Percentiles rank a stretch among this genome's conserved stretches.
These are phyloP conservation scores for Aproaerema taeniolella DNA, from an alignment of 2,888 invertebrate genomes.

Conservation along the genomic window DNA sequence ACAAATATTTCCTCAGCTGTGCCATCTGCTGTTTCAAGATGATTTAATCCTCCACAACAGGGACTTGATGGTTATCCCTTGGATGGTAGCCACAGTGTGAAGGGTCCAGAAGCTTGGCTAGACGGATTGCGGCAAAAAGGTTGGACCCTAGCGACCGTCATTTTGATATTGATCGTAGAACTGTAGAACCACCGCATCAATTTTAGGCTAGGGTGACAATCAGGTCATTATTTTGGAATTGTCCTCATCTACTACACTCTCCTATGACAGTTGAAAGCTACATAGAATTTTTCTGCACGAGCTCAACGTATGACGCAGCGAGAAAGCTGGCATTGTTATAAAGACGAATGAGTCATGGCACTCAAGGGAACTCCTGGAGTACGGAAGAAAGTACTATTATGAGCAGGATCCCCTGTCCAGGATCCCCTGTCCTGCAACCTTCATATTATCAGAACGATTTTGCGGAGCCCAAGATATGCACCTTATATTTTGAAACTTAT, in stretches of 20 bases:
- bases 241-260: neutral
- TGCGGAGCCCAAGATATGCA: no score
- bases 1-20: neutral
- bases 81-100: neutral
- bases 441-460: no score
- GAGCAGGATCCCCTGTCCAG: no score
- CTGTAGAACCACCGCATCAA: conserved; percentile 11
- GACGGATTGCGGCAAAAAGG: conserved; percentile 15
- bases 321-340: no score
- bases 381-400: no score
- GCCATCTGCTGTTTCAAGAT: neutral
- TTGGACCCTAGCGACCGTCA: conserved; percentile 15
- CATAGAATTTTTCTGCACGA: no score
- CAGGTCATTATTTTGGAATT: conserved; percentile 11
- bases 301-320: no score
- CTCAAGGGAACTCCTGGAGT: no score
- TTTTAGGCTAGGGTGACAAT: conserved; percentile 16
- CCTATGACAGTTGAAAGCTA: no score
- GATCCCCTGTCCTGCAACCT: no score
- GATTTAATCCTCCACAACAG: neutral
- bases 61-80: neutral
- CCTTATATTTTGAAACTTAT: no score
- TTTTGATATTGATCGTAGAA: conserved; percentile 11
- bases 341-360: no score
- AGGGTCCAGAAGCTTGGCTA: conserved; percentile 12